These are phyloP conservation scores for Chiridota heheva DNA, from an alignment of 35 echinoderm and acorn worm genomes.

Conservation along the genomic window DNA sequence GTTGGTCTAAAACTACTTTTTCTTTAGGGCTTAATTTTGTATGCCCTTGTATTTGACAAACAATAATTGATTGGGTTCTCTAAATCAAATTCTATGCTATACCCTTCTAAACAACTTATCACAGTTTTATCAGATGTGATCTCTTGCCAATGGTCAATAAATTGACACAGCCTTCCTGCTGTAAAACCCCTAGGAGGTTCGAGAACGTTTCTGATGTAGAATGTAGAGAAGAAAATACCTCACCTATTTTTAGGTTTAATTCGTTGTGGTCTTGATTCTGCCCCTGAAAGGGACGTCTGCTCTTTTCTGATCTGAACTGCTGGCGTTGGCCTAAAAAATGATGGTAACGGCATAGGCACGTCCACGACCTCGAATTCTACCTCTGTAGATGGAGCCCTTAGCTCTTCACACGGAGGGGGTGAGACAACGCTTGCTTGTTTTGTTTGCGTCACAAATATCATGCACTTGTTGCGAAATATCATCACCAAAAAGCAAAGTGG, in stretches of 20 bases:
- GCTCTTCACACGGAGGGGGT: background rate
- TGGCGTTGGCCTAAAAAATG: slow-evolving; percentile 19
- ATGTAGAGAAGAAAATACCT: background rate
- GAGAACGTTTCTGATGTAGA: background rate
- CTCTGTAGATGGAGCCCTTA: slow-evolving; percentile 12
- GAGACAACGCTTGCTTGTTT: slow-evolving; percentile 16
- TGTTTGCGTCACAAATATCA: slow-evolving; percentile 35
- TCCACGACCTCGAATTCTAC: background rate
- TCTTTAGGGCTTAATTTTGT: background rate
- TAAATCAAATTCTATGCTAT: slow-evolving; percentile 29
- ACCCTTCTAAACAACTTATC: background rate
- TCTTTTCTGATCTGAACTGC: background rate
- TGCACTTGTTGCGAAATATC: slow-evolving; percentile 23
- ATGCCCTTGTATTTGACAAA: background rate
- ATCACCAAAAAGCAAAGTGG: slow-evolving; percentile 48
- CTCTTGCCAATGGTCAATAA: slow-evolving; percentile 1
- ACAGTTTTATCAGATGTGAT: slow-evolving; percentile 42
- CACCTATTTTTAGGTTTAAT: slow-evolving; percentile 21
- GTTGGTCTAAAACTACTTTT: no score
- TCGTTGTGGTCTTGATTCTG: slow-evolving; percentile 19
- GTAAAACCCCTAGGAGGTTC: background rate
- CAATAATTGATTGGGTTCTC: background rate
- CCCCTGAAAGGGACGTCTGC: background rate
- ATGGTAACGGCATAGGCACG: background rate
- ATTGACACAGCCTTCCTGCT: background rate